A percentile compares a stretch with the other conserved stretches of the same genome.
Conservation (phyloP, 2,113 vertebrate genomes). For the Cacatua alba region DNA sequence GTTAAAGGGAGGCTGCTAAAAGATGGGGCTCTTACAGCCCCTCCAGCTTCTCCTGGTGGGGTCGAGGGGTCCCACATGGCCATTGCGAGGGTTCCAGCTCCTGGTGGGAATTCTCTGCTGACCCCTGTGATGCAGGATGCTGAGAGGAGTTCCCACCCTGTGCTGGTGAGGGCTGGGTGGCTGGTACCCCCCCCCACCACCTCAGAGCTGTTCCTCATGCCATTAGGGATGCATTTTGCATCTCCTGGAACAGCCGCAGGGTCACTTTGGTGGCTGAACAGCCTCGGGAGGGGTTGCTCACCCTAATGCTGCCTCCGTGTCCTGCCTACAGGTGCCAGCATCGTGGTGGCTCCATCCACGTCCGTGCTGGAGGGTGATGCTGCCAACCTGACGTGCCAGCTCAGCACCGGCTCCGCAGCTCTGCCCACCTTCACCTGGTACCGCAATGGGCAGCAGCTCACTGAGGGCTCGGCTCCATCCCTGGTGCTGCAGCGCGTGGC, state of each 20-base stretch:
- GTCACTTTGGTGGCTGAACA: background rate
- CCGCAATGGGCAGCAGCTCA: background rate
- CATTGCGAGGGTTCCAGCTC: too few relatives aligned
- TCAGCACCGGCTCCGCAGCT: background rate
- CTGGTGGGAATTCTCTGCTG: background rate
- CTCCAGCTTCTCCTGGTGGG: background rate
- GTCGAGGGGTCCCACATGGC: background rate
- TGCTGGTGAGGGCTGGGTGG: background rate
- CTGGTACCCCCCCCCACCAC: background rate
- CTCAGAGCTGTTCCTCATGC: too few relatives aligned
- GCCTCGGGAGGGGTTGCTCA: fast-evolving
- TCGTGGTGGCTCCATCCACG: background rate
- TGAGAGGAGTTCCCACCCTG: background rate
- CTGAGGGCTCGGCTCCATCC: background rate
- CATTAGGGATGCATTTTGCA: background rate
- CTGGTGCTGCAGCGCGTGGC: background rate
- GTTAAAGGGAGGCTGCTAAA: background rate
- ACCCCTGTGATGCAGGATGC: too few relatives aligned
- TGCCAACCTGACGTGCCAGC: slow-evolving; percentile 43
- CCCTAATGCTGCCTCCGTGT: fast-evolving
- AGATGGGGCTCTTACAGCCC: too few relatives aligned
- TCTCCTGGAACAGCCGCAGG: background rate
- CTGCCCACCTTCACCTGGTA: slow-evolving; percentile 51
- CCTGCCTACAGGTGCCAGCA: background rate
- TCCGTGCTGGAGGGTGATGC: background rate